Conservation (phyloP, 2,888 invertebrate species). For the Mesoligia furuncula region DNA sequence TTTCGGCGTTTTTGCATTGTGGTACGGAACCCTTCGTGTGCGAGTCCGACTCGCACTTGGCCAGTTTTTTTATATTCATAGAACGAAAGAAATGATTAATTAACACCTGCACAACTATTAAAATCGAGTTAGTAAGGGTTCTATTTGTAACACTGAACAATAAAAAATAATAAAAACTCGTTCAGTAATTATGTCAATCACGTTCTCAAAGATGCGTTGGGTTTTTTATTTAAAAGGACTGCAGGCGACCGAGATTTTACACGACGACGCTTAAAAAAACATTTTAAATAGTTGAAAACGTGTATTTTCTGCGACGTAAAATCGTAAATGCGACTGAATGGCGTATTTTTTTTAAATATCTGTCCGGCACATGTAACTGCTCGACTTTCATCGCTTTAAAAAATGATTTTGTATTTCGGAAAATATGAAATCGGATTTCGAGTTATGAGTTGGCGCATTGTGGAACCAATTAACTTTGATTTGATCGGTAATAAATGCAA, state of each 20-base stretch:
- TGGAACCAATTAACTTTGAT: slow-evolving; percentile 48
- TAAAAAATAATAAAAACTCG: slow-evolving; percentile 53
- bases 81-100: slow-evolving; percentile 75
- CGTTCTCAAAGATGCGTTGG: slow-evolving; percentile 36
- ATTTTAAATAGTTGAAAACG: slow-evolving; percentile 16
- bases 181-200: slow-evolving; percentile 54
- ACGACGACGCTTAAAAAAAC: slow-evolving; percentile 16
- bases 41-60: too few species aligned
- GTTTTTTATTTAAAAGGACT: slow-evolving; percentile 12
- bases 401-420: slow-evolving; percentile 37
- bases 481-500: slow-evolving; percentile 22
- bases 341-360: slow-evolving; percentile 43
- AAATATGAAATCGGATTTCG: slow-evolving; percentile 45
- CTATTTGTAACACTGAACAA: slow-evolving; percentile 62
- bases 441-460: slow-evolving; percentile 20
- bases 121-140: slow-evolving; percentile 70
- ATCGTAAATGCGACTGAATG: slow-evolving; percentile 20
- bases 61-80: slow-evolving; percentile 32
- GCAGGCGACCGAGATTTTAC: slow-evolving; percentile 34
- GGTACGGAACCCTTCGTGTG: too few species aligned
- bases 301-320: slow-evolving; percentile 17
- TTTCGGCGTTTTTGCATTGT: too few species aligned
- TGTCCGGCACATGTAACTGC: slow-evolving; percentile 31
- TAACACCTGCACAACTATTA: slow-evolving; percentile 75
- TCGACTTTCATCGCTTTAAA: slow-evolving; percentile 48